phyloP scores from a whole-genome alignment of 2,888 invertebrate species.

The Chalcosyrphus nemorum region DNA sequence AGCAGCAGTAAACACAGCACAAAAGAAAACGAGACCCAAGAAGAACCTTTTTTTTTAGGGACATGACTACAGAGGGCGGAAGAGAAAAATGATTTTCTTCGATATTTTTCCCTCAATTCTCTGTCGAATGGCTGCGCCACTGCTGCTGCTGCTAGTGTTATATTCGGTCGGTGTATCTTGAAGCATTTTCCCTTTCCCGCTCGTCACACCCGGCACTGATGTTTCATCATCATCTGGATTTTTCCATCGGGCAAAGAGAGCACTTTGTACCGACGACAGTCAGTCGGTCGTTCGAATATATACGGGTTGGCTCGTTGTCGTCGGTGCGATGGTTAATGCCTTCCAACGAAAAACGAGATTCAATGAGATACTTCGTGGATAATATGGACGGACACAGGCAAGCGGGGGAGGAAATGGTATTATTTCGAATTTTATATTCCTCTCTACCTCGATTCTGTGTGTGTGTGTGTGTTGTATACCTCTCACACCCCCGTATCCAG shows the following conservation, averaged over 20 bases:
- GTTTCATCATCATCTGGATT: conserved; percentile 71
- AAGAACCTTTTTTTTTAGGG: conserved; percentile 46
- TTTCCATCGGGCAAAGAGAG: conserved; percentile 61
- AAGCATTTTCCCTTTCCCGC: conserved; percentile 54
- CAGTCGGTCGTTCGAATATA: conserved; percentile 32
- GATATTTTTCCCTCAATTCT: conserved; percentile 46
- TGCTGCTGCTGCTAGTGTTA: conserved; percentile 33
- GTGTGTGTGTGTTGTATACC: conserved; percentile 22
- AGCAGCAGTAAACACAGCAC: conserved; percentile 29
- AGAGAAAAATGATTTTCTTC: conserved; percentile 60
- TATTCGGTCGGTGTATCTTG: conserved; percentile 57
- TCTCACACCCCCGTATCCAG: conserved; percentile 39
- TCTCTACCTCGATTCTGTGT: conserved; percentile 33
- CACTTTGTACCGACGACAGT: conserved; percentile 54
- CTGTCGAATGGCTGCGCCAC: neutral
- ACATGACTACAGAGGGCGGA: conserved; percentile 27
- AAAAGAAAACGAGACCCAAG: conserved; percentile 44
- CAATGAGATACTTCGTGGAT: conserved; percentile 53
- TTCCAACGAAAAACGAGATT: conserved; percentile 72
- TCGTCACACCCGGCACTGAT: conserved; percentile 44
- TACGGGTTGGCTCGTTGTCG: conserved; percentile 41
- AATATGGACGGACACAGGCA: conserved; percentile 37
- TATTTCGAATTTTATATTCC: conserved; percentile 71
- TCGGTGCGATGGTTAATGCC: conserved; percentile 65
- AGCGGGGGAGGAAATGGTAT: conserved; percentile 43